Percentiles rank a stretch among this genome's conserved stretches.
phyloP scores from a whole-genome alignment of 2,797 vertebrate species.

The Rousettus madagascariensis region DNA sequence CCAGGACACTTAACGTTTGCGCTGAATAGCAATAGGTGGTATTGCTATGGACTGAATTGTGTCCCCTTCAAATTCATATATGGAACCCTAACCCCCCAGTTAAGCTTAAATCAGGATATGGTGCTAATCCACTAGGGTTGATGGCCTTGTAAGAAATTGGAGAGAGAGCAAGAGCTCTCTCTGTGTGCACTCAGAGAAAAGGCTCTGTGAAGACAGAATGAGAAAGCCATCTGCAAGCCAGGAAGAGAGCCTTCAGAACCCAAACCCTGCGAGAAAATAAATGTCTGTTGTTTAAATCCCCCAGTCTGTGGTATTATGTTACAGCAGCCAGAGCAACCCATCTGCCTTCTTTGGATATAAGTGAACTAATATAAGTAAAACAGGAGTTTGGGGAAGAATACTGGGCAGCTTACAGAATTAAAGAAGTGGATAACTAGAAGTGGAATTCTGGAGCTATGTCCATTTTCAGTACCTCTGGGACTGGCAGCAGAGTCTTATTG shows the following conservation, averaged over 20 bases:
- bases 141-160: background rate
- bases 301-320: background rate
- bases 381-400: background rate
- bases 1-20: background rate
- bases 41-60: background rate
- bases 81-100: background rate
- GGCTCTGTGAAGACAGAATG: background rate
- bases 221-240: background rate
- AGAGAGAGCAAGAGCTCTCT: background rate
- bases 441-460: background rate
- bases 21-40: background rate
- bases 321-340: background rate
- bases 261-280: background rate
- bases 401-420: background rate
- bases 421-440: background rate
- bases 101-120: background rate
- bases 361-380: background rate
- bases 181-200: background rate
- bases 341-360: background rate
- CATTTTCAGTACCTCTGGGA: background rate
- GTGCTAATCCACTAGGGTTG: background rate
- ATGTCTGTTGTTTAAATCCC: background rate
- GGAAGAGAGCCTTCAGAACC: background rate
- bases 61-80: background rate
- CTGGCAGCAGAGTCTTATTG: fast-evolving